Base-by-base conservation (phyloP, 1,140 invertebrate genomes). In the Anastrepha ludens region DNA sequence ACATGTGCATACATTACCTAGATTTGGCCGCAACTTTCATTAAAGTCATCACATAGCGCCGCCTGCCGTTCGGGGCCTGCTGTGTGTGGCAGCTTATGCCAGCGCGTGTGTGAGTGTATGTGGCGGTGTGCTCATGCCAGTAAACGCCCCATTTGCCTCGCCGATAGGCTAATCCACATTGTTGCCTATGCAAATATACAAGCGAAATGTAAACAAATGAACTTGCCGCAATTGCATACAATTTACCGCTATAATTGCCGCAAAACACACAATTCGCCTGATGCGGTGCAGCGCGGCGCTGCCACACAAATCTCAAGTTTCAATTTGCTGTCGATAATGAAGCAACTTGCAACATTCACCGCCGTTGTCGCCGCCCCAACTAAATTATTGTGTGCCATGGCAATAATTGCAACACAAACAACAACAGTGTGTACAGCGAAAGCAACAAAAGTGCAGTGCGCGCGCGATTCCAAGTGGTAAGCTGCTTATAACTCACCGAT, bases 311-410 rank as follows among this genome's bases (percentile, higher is more conserved):
- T 81, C 74, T 81, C 74, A 55, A 81, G 74, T 81, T 81, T 81
- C 74, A 81, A 81, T 81, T 81, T 81, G 74, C 74, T 55, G 74
- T 81, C 74, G 74, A 81, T 81, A 81, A 81, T 81, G 74, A 81
- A 81, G 74, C 74, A 81, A 81, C 74, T 81, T 81, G 74, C 74
- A 81, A 55, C 74, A 55, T 7, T 81, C 74, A 7, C 47, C 29
- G 11, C 15, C 15, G 60, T 17, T 17, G 60, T 13, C n/a, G 64
- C 64, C 44, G 47, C 74, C 47, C n/a, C 20, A 9, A n/a, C 47
- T 81, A 81, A 81, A 81, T 81, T 81, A 81, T 81, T 55, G 47
- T 20, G 47, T 17, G 20, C 74, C 44, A 58, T 7, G 15, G 11
- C 67, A 74, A 44, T 47, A 74, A 74, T 74, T 74, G 67, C 67